phyloP scores from a whole-genome alignment of 2,888 invertebrate species.

The Orgyia antiqua region DNA sequence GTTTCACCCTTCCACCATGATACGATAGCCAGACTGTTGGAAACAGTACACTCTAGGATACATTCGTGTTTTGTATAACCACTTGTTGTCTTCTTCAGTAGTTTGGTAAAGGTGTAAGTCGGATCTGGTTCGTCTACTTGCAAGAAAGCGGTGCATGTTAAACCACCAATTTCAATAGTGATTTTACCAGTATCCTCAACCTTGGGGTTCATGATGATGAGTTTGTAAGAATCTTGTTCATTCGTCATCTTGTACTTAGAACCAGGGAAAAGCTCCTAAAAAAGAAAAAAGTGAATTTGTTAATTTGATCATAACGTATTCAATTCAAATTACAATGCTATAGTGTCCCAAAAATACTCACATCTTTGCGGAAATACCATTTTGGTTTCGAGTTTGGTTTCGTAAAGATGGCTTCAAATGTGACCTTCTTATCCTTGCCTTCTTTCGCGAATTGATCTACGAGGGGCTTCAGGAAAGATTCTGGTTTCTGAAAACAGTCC shows the following conservation, averaged over 20 bases:
- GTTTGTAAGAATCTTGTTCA: conserved; percentile 93
- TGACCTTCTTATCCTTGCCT: conserved; percentile 96
- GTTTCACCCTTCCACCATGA: conserved; percentile 92
- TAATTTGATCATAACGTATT: neutral
- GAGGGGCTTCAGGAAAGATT: conserved; percentile 95
- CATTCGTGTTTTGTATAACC: conserved; percentile 95
- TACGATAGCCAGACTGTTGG: conserved; percentile 95
- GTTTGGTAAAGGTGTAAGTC: conserved; percentile 93
- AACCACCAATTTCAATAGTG: conserved; percentile 95
- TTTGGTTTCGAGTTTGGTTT: conserved; percentile 97
- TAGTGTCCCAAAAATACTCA: conserved; percentile 71
- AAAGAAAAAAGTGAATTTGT: conserved; percentile 1
- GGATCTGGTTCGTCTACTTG: conserved; percentile 98
- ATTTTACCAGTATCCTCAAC: conserved; percentile 98
- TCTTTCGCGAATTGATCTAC: conserved; percentile 96
- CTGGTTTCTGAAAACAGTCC: conserved; percentile 86
- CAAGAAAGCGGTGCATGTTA: conserved; percentile 92
- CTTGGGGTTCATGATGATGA: conserved; percentile 93
- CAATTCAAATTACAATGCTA: neutral
- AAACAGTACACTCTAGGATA: conserved; percentile 94
- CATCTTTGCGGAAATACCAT: conserved; percentile 95
- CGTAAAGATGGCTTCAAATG: conserved; percentile 96
- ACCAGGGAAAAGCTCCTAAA: conserved; percentile 95
- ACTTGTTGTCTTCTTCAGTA: conserved; percentile 90
- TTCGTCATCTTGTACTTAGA: conserved; percentile 97